Evolutionary conservation across 2,797 vertebrate genomes (phyloP).

Genomic region (Peromyscus nudipes): DNA sequence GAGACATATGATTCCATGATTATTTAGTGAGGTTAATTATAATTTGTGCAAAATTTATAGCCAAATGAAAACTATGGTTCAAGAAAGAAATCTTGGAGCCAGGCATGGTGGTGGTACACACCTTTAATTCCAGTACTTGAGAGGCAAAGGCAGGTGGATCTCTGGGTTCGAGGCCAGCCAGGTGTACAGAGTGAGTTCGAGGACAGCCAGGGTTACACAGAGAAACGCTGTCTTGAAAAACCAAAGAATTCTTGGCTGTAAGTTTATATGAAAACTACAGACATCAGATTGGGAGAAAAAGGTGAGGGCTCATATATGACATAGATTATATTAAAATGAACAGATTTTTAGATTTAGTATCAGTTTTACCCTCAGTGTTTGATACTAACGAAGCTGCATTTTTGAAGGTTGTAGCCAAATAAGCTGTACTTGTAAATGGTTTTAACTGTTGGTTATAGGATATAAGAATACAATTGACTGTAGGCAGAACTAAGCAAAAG

Average conservation of each 20-base stretch:
- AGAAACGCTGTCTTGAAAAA: background rate
- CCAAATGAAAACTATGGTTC: conserved; percentile 35
- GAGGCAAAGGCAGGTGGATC: background rate
- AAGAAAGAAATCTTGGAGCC: conserved; percentile 11
- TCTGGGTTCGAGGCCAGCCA: background rate
- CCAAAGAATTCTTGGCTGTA: background rate
- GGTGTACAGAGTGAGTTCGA: background rate
- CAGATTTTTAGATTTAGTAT: background rate
- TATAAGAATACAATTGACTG: conserved; percentile 8
- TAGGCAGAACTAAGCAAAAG: background rate
- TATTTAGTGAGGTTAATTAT: background rate
- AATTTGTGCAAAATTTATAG: background rate
- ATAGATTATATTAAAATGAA: background rate
- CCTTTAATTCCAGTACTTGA: background rate
- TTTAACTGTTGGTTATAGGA: background rate
- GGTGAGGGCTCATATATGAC: background rate
- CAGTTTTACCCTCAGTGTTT: conserved; percentile 18
- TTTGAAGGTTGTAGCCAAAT: conserved; percentile 5
- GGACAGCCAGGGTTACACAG: background rate
- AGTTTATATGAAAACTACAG: background rate
- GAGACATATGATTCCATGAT: conserved; percentile 14
- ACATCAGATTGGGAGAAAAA: background rate
- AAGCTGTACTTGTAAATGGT: background rate
- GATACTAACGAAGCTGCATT: background rate
- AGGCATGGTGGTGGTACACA: background rate